A percentile compares a stretch with the other conserved stretches of the same genome.
phyloP scores from a whole-genome alignment of 1,140 invertebrate species.

The Wiebesia pumilae region DNA sequence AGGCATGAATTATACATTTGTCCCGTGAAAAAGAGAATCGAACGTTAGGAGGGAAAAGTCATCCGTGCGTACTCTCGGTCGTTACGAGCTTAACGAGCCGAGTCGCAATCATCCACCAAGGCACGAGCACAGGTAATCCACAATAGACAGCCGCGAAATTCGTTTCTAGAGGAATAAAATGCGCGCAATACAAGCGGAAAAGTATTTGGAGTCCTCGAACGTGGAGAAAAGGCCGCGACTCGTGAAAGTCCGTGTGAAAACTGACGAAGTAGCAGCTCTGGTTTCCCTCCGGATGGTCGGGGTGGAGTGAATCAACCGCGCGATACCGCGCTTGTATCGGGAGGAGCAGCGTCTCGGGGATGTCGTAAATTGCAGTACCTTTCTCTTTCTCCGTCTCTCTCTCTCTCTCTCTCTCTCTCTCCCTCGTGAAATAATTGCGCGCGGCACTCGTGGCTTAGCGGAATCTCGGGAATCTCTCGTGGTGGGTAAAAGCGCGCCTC shows the following conservation, averaged over 20 bases:
- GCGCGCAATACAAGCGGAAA: neutral
- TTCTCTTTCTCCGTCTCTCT: constrained; percentile 16
- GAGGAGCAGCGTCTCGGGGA: neutral
- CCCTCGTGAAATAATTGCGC: neutral
- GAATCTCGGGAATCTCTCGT: neutral
- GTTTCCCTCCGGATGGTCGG: neutral
- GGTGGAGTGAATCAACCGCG: neutral
- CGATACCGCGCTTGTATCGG: neutral
- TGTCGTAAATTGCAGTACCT: constrained; percentile 27
- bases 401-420: neutral
- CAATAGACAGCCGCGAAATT: neutral
- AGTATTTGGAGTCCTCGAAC: neutral
- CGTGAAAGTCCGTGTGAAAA: constrained; percentile 47
- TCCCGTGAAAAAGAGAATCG: neutral
- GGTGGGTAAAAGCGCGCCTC: neutral
- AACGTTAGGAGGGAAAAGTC: neutral
- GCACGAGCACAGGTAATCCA: neutral
- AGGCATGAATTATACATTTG: constrained; percentile 10
- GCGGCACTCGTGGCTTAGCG: neutral
- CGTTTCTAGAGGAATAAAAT: constrained; percentile 9
- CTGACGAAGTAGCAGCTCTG: neutral
- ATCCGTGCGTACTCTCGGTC: neutral
- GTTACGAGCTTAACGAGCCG: constrained; percentile 10
- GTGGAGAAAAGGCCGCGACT: neutral
- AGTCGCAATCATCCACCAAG: neutral